Percentiles rank a stretch among this genome's conserved stretches.
Conservation (phyloP, 1,140 invertebrate genomes). For the Diplogasteroides magnus region DNA sequence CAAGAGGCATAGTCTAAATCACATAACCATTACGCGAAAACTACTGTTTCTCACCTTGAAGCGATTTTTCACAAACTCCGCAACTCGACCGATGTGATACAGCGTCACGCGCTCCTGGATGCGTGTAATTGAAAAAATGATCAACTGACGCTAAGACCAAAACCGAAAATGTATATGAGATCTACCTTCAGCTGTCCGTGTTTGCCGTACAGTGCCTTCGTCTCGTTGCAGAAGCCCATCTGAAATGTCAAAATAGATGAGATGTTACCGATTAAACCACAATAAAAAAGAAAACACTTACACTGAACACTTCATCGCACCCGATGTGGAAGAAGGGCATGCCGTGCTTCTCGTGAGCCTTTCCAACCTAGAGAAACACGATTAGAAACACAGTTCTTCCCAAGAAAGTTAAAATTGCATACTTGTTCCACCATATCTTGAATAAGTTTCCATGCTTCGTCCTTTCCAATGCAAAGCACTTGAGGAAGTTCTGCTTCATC, state of each 20-base stretch:
- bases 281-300: slow-evolving; percentile 7
- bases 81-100: slow-evolving; percentile 47
- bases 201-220: slow-evolving; percentile 30
- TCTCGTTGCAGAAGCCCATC: slow-evolving; percentile 48
- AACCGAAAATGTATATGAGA: too few species aligned
- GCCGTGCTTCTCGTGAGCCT: slow-evolving; percentile 56
- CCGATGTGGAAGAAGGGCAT: slow-evolving; percentile 59
- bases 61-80: slow-evolving; percentile 41
- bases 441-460: slow-evolving; percentile 59
- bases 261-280: neutral
- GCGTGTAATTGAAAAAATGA: neutral
- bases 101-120: slow-evolving; percentile 43
- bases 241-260: slow-evolving; percentile 30
- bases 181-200: too few species aligned
- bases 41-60: slow-evolving; percentile 24
- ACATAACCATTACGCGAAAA: neutral
- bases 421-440: slow-evolving; percentile 64
- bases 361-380: too few species aligned
- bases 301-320: slow-evolving; percentile 58
- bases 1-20: slow-evolving; percentile 43
- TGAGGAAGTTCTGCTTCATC: slow-evolving; percentile 61
- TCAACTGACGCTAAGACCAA: too few species aligned
- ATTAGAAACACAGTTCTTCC: too few species aligned
- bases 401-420: neutral
- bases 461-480: slow-evolving; percentile 60